These are phyloP conservation scores for Troglohyphantes excavatus DNA, from an alignment of 2,888 invertebrate genomes.

Conservation along the genomic window DNA sequence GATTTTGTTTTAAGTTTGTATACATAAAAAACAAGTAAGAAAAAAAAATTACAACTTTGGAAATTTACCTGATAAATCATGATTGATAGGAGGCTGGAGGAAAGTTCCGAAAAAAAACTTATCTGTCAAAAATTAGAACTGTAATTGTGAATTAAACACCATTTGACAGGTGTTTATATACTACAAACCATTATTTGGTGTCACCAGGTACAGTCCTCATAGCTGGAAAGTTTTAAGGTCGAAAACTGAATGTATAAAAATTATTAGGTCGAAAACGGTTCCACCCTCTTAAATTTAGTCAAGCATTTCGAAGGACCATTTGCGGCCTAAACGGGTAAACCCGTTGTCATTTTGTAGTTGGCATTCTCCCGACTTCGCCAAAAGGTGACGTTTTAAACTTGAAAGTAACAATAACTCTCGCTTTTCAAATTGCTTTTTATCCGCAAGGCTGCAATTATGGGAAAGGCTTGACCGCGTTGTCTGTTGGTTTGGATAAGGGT, in stretches of 20 bases:
- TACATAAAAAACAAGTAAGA: too few species aligned
- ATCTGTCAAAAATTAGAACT: background rate
- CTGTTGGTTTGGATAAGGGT: too few species aligned
- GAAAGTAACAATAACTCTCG: background rate
- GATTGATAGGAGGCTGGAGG: background rate
- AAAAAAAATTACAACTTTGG: background rate
- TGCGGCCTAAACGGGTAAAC: background rate
- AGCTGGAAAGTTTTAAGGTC: background rate
- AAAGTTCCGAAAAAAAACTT: background rate
- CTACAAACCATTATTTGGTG: background rate
- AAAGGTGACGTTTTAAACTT: slow-evolving; percentile 1
- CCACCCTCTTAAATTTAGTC: background rate
- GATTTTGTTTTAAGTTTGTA: too few species aligned
- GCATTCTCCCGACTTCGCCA: background rate
- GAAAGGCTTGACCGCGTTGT: background rate
- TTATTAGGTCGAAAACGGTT: background rate
- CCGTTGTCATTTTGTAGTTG: background rate
- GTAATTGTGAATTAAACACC: background rate
- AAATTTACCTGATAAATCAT: slow-evolving; percentile 1
- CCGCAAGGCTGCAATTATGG: background rate
- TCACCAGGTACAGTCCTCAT: background rate
- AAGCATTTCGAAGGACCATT: background rate
- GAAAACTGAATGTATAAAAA: background rate
- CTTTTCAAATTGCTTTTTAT: background rate
- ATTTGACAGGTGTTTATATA: background rate